Evolutionary conservation across 2,888 invertebrate genomes (phyloP).

Genomic region (Sphaerophoria rueppellii): DNA sequence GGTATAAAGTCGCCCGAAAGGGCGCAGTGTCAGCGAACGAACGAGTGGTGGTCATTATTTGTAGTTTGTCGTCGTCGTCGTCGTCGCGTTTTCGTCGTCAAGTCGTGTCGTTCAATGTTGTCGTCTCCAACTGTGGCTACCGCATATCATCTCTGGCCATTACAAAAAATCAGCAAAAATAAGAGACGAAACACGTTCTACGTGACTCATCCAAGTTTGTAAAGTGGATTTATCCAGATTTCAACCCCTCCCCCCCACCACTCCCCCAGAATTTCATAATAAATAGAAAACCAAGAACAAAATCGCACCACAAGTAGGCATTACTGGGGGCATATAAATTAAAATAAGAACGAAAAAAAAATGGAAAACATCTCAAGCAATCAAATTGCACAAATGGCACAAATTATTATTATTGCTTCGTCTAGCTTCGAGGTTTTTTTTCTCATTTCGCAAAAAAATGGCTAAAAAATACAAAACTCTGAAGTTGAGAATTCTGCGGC

Average conservation of each 20-base stretch:
- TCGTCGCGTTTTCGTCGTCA: background rate
- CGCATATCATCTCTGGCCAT: conserved; percentile 28
- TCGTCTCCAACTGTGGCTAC: conserved; percentile 28
- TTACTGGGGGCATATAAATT: conserved; percentile 4
- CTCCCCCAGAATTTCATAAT: background rate
- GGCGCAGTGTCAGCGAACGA: background rate
- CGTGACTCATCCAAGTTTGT: conserved; percentile 52
- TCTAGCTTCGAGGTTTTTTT: conserved; percentile 42
- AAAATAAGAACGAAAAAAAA: background rate
- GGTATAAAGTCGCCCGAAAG: background rate
- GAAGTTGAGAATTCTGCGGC: background rate
- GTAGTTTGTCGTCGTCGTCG: conserved; percentile 3
- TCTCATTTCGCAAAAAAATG: conserved; percentile 18
- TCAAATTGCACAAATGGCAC: conserved; percentile 65
- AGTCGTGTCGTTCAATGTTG: background rate
- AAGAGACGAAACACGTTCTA: conserved; percentile 47
- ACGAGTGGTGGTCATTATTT: background rate
- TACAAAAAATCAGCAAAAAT: background rate
- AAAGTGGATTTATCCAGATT: conserved; percentile 14
- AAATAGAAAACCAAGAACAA: background rate
- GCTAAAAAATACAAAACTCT: conserved; percentile 3
- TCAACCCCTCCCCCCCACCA: background rate
- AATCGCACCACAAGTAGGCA: conserved; percentile 22
- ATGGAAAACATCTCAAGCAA: conserved; percentile 53
- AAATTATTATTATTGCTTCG: conserved; percentile 58